Evolutionary conservation across 2,113 vertebrate genomes (phyloP).

Genomic region (Epinephelus moara): DNA sequence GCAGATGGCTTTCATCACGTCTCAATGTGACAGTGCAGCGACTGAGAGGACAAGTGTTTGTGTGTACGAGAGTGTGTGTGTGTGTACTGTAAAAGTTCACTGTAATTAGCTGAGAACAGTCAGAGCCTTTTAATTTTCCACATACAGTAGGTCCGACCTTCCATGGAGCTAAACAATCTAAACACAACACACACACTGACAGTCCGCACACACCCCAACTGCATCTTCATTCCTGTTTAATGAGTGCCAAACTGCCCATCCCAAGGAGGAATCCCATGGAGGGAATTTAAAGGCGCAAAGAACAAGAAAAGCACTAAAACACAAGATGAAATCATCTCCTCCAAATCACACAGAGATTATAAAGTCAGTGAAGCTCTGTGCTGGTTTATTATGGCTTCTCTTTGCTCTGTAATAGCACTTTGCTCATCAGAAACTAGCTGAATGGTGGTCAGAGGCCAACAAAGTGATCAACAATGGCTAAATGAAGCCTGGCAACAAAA

Average conservation of each 20-base stretch:
- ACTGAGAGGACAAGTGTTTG: constrained; percentile 46
- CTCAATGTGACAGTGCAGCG: constrained; percentile 69
- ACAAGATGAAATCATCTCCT: neutral
- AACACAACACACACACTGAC: constrained; percentile 14
- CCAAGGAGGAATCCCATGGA: constrained; percentile 47
- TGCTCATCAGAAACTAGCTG: constrained; percentile 56
- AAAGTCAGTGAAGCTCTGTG: constrained; percentile 23
- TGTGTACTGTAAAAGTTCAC: constrained; percentile 25
- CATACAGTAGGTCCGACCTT: neutral
- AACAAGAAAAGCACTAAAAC: constrained; percentile 2
- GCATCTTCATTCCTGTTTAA: constrained; percentile 60
- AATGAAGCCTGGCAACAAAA: constrained; percentile 71
- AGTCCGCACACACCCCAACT: constrained; percentile 32
- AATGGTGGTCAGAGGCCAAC: constrained; percentile 63
- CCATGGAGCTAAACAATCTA: constrained; percentile 1
- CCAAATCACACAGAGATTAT: constrained; percentile 13
- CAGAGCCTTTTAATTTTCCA: constrained; percentile 32
- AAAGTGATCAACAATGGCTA: constrained; percentile 68
- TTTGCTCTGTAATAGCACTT: constrained; percentile 40
- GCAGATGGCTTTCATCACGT: constrained; percentile 84
- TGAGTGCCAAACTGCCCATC: constrained; percentile 62
- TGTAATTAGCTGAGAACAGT: constrained; percentile 32
- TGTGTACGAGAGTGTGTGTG: constrained; percentile 17
- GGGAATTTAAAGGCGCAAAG: constrained; percentile 36
- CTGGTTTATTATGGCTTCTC: constrained; percentile 33